Base-by-base conservation (phyloP, 2,888 invertebrate species). In the Sminthurides aquaticus region DNA sequence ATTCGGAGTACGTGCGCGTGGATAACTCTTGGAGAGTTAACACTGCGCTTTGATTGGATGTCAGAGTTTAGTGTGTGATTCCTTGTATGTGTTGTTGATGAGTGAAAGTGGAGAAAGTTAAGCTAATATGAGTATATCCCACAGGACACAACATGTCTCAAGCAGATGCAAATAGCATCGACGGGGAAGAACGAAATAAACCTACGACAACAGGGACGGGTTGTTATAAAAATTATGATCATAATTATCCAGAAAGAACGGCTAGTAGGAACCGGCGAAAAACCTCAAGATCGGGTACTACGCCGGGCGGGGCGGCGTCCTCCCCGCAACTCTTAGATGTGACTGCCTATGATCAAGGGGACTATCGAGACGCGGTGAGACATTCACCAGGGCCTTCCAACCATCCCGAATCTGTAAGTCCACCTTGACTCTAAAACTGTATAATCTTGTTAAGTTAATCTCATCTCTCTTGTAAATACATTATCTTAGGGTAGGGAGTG, bases 111-210 rank as follows among this genome's bases (percentile, higher is more conserved):
- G 43, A 34, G 43, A 34, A 15, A 34, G 43, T 15, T 11, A 34
- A 54, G n/a, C 22, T 27, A 57, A 25, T 22, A 28, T 49, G 63
- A 49, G 20, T 24, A 29, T 8, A 27, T 26, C 29, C 59, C 78
- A 79, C 86, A 90, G 91, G 91, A 85, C 91, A 91, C 86, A 90
- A 91, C 85, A 84, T 90, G 85, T 90, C 91, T 79, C 90, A 90
- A 82, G 87, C 85, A 78, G 91, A 91, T 81, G 89, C 88, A 77
- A 90, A 88, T 83, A 91, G 90, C 80, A 84, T 88, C 76, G 88
- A 88, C 77, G 86, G 85, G 75, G 82, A 82, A 61, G 69, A 69
- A 68, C 79, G 80, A 69, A 82, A 83, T 64, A 88, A 87, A 78
- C 84, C 84, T 69, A 85, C 86, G 72, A 88, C 87, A 77, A 87